Conservation (phyloP, 2,113 vertebrate species). For the Rhynchomys soricoides region DNA sequence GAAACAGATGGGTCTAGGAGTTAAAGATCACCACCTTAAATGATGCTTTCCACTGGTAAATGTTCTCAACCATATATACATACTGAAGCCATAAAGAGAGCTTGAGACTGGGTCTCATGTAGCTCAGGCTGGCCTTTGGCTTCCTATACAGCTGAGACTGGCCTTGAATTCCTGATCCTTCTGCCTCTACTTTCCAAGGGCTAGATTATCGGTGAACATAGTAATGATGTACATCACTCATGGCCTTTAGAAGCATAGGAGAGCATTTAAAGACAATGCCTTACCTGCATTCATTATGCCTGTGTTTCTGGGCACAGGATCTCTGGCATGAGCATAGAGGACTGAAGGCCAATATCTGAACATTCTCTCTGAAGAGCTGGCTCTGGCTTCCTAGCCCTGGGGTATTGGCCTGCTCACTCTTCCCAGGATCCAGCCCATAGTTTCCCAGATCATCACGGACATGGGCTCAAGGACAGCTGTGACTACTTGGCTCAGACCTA, state of each 20-base stretch:
- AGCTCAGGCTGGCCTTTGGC: neutral
- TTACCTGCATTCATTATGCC: neutral
- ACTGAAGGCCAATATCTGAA: neutral
- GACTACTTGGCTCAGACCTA: neutral
- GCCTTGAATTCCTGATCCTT: neutral
- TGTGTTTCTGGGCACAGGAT: neutral
- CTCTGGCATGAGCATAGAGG: neutral
- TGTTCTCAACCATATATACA: neutral
- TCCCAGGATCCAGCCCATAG: accelerated
- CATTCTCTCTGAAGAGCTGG: neutral
- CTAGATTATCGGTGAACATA: neutral
- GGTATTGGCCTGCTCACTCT: accelerated
- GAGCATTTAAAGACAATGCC: neutral
- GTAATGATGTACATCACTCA: neutral
- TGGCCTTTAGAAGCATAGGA: neutral
- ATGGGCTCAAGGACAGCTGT: neutral
- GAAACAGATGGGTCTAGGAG: neutral
- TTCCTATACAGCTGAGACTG: neutral
- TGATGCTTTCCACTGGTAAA: accelerated
- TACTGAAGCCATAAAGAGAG: neutral
- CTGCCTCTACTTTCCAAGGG: neutral
- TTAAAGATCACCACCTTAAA: neutral
- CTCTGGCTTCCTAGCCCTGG: neutral
- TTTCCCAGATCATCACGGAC: neutral
- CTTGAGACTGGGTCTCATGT: neutral